A percentile compares a stretch with the other conserved stretches of the same genome.
Evolutionary conservation across 1,140 invertebrate species (phyloP).

Genomic region (Campodea augens): DNA sequence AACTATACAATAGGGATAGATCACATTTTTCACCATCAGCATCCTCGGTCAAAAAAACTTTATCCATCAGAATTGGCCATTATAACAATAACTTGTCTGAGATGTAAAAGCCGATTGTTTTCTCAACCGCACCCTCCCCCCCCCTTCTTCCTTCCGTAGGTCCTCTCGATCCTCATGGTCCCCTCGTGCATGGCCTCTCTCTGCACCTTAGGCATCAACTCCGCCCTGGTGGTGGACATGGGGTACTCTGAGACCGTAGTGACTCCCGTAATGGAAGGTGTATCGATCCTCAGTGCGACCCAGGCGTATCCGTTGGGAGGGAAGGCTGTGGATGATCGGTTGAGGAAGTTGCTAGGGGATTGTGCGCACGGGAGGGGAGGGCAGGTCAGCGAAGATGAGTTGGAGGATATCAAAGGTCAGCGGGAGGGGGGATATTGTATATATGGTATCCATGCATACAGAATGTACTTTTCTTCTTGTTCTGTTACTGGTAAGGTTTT

Average conservation of each 20-base stretch:
- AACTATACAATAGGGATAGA: too few relatives aligned
- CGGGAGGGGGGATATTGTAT: background rate
- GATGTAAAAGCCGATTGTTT: background rate
- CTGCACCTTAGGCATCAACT: slow-evolving; percentile 50
- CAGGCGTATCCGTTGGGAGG: slow-evolving; percentile 53
- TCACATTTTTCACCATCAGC: too few relatives aligned
- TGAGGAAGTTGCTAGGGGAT: slow-evolving; percentile 3
- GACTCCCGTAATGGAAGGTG: slow-evolving; percentile 67
- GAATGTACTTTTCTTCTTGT: background rate
- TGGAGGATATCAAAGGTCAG: slow-evolving; percentile 33
- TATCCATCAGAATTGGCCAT: too few relatives aligned
- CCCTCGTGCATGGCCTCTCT: slow-evolving; percentile 62
- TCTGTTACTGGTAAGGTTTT: background rate
- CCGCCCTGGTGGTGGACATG: slow-evolving; percentile 65
- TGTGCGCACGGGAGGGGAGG: background rate
- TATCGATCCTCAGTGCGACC: slow-evolving; percentile 58
- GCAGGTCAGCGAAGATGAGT: slow-evolving; percentile 17
- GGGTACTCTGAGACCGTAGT: slow-evolving; percentile 65
- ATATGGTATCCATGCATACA: background rate
- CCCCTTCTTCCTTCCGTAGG: slow-evolving; percentile 21
- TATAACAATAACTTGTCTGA: background rate
- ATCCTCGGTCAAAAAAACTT: background rate
- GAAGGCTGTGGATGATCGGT: slow-evolving; percentile 37
- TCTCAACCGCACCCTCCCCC: background rate
- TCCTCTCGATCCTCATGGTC: slow-evolving; percentile 45